Conservation (phyloP, 2,113 vertebrate genomes). For the Bos indicus region DNA sequence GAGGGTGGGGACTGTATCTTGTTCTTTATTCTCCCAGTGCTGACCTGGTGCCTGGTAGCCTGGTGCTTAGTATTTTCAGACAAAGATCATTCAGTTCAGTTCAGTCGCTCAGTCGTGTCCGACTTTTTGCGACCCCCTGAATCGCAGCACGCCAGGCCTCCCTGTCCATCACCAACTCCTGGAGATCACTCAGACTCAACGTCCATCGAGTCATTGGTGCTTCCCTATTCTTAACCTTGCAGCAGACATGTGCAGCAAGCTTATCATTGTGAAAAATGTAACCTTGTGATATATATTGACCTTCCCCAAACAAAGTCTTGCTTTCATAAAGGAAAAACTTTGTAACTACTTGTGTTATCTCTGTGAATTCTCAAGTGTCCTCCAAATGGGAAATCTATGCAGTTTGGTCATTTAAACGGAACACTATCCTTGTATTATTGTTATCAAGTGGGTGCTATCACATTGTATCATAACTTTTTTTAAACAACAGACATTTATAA, state of each 20-base stretch:
- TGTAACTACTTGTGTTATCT: conserved; percentile 10
- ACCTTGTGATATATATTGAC: neutral
- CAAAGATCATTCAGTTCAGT: neutral
- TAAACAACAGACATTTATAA: neutral
- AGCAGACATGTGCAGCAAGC: neutral
- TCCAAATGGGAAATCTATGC: neutral
- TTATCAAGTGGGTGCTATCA: neutral
- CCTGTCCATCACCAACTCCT: too few species aligned
- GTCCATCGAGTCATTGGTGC: neutral
- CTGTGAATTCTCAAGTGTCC: neutral
- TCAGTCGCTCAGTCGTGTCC: too few species aligned
- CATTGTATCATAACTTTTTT: neutral
- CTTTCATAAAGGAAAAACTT: conserved; percentile 33
- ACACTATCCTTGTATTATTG: neutral
- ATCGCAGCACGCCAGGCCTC: too few species aligned
- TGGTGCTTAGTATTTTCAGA: conserved; percentile 23
- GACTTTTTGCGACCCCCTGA: too few species aligned
- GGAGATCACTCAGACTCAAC: too few species aligned
- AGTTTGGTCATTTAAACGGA: neutral
- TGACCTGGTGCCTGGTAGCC: neutral
- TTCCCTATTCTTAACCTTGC: conserved; percentile 13
- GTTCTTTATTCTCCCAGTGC: neutral
- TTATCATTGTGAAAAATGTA: conserved; percentile 25
- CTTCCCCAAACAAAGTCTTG: conserved; percentile 48
- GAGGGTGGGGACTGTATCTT: neutral